Evolutionary conservation across 2,888 invertebrate genomes (phyloP), one percentile per base, ranked within the genome.

Genomic region (Allygus modestus): DNA sequence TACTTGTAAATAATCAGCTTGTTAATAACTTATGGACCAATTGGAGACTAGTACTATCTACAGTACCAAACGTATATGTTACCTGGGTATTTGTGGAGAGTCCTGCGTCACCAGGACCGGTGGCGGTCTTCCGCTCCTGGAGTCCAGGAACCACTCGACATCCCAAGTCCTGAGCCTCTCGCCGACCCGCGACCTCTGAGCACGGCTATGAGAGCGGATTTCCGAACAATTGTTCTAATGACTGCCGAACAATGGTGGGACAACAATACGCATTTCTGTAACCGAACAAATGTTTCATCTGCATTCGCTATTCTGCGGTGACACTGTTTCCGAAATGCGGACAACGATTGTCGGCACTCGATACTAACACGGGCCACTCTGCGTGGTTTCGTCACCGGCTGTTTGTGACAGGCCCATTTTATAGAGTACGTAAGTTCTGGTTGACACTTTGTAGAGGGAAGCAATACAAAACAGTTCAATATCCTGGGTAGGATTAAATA

Each of bases 201-300:
- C 58, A 58, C 51, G n/a, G 58, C 65, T 54, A 20, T 65, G 65
- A 65, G 65, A 65, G 65, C 65, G 37, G 69, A 71, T 82, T 71
- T 82, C 9, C 43, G 54, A 82, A 82, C 82, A 82, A 82, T 71
- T 51, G 82, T 82, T 31, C 82, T 82, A 82, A 82, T 69, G 82
- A 82, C 51, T 51, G 73, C n/a, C 26, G 51, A 43, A 82, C 82
- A 82, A 82, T 82, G 33, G 46, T 12, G 46, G 46, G 28, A 23
- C 1, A 77, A 77, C 77, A 77, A 77, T 46, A 77, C 23, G 26
- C 77, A 43, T 46, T 26, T 46, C 77, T 77, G 46, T 46, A 28
- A 46, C 65, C 65, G 73, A 82, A 71, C 69, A 69, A 82, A 82
- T 82, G 43, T 41, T 41, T 65, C 41, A 71, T 82, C 82, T 82